These are phyloP conservation scores for Troides helena DNA, from an alignment of 2,888 invertebrate genomes.

Conservation along the genomic window DNA sequence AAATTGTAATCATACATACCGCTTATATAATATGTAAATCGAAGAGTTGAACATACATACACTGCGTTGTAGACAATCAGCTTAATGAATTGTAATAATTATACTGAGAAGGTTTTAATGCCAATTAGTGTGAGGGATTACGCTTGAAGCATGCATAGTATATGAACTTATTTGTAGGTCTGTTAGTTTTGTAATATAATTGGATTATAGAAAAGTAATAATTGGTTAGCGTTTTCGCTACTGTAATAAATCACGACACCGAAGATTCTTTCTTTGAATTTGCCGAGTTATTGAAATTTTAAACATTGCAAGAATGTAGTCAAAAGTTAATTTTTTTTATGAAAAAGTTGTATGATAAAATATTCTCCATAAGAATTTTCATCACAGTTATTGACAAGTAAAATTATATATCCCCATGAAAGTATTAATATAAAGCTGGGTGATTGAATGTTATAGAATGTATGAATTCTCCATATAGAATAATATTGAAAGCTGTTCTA, in stretches of 20 bases:
- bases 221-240: not conserved
- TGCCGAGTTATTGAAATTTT: too few relatives aligned
- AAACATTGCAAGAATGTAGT: too few relatives aligned
- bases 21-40: slow-evolving; percentile 1
- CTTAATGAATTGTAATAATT: slow-evolving; percentile 13
- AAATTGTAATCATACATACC: not conserved
- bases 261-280: too few relatives aligned
- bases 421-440: not conserved
- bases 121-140: slow-evolving; percentile 7
- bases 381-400: too few relatives aligned
- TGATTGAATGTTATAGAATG: not conserved
- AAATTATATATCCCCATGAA: too few relatives aligned
- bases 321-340: too few relatives aligned
- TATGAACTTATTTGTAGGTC: not conserved
- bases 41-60: slow-evolving; percentile 1
- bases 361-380: too few relatives aligned
- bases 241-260: too few relatives aligned
- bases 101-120: slow-evolving; percentile 7
- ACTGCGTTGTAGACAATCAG: slow-evolving; percentile 16
- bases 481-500: not conserved
- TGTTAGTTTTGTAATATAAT: not conserved
- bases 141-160: not conserved
- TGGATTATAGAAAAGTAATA: not conserved
- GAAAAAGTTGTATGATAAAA: too few relatives aligned
- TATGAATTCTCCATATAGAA: not conserved